Evolutionary conservation across 2,888 invertebrate genomes (phyloP), one percentile per base, ranked within the genome.

Genomic region (Piscicola geometra): DNA sequence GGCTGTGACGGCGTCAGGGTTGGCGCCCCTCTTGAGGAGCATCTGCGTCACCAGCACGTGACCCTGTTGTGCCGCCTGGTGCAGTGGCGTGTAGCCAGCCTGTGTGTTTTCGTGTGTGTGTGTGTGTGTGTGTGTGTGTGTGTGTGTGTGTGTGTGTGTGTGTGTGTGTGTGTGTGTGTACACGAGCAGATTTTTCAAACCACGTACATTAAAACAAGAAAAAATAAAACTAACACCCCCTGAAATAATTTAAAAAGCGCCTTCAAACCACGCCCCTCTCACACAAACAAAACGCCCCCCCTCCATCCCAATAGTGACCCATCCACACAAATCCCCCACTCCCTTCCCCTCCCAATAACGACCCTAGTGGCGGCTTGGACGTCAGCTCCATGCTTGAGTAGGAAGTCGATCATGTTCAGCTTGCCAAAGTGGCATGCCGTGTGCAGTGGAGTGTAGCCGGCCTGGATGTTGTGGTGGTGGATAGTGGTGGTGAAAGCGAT

Each of bases 61-160:
- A 0, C 99, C 99, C 87, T 99, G 99, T 86, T 99, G 99, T 15
- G 99, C 96, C 2, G 98, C 98, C 87, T 98, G 98, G 87, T 99
- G 99, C n/a, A 99, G 88, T 3, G 99, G 80, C n/a, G 80, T 80
- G 78, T 80, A 78, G 64, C 80, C 80, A 35, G 78, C 76, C 79
- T 77, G 71, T 69, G 64, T 3, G 67, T 5, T 41, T 5, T 5
- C 15, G 41, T 5, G 5, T 5, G 41, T 41, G 41, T 5, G 5
- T 5, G 15, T 41, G 25, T 9, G 15, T 41, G 5, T 3, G 30
- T 64, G 25, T 3, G 5, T 5, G 64, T 64, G 64, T 3, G 3
- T 5, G 64, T 64, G 30, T 3, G 5, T 5, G 64, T 64, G 64
- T 5, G 41, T 41, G 41, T 5, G 5, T 5, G 15, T 41, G 25